A percentile compares a stretch with the other conserved stretches of the same genome.
phyloP scores from a whole-genome alignment of 2,113 vertebrate genomes.

The Calidris pugnax region DNA sequence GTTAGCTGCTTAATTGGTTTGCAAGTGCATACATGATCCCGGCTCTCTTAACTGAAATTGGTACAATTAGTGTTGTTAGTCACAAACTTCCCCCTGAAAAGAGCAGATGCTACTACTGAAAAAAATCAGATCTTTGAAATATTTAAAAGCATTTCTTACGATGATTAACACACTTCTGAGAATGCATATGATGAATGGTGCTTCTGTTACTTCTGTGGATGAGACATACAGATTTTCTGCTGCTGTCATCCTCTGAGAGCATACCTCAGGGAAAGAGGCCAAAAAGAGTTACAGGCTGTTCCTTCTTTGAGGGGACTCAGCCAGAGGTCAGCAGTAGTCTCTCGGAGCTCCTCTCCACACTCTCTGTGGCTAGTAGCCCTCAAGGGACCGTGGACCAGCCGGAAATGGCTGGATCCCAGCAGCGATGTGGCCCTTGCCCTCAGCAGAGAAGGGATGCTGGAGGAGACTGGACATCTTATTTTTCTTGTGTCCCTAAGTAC shows the following conservation, averaged over 20 bases:
- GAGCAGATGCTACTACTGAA: not conserved
- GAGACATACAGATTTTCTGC: not conserved
- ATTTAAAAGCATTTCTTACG: not conserved
- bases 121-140: not conserved
- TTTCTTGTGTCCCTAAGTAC: not conserved
- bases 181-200: not conserved
- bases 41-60: not conserved
- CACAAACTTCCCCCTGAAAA: not conserved
- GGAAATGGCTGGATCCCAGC: not conserved
- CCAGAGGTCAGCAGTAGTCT: not conserved
- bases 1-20: not conserved
- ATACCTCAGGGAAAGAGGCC: not conserved
- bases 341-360: not conserved
- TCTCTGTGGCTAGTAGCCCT: not conserved
- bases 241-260: not conserved
- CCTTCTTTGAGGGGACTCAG: not conserved
- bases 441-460: not conserved
- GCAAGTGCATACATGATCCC: fast-evolving
- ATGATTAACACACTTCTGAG: not conserved
- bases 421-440: too few relatives aligned
- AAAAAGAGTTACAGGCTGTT: not conserved
- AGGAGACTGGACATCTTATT: not conserved
- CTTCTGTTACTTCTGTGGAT: not conserved
- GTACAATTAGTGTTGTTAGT: not conserved
- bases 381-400: not conserved